Evolutionary conservation across 2,888 invertebrate genomes (phyloP), one percentile per base, ranked within the genome.

Genomic region (Platerodrilus igneus): DNA sequence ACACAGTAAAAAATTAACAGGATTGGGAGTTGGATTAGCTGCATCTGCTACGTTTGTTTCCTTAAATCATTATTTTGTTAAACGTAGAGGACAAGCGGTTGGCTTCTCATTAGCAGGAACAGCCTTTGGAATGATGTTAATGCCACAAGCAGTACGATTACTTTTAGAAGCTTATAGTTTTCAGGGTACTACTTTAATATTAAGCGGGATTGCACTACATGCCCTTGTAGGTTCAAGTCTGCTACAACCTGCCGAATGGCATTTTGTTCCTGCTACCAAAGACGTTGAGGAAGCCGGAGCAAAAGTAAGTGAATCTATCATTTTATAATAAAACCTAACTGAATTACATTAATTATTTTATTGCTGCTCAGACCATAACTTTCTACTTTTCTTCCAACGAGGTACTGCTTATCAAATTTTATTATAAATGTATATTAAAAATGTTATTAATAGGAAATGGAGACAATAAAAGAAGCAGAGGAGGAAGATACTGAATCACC

Each of bases 81-180:
- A 81, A 62, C 81, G 81, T 61, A 77, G 86, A 13, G 86, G 86
- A 0, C 86, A 86, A 62, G 86, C 86, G 1, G 83, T 86, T 4
- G 86, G 86, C 0, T 70, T 85, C 14, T 85, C 86, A 0, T 81
- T 86, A 77, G 86, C 86, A 1, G 86, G 86, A 0, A 85, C 86
- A 0, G 84, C 86, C 3, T 73, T 86, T 52, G 86, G 86, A 3
- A 78, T 86, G 71, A 79, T 86, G 75, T 73, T 86, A 42, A 82
- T 86, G 79, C 86, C 86, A 1, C 86, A 86, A 60, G 73, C 83
- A 42, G 81, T 85, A 43, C 74, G 78, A 29, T 51, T 81, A 3
- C 66, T 85, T 8, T 67, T 85, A 4, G 75, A 76, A 28, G 72
- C 70, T 38, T 85, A 73, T 56, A 77, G 75, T 29, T 84, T 83